These are phyloP conservation scores for Branchipolynoe longqiensis DNA, from an alignment of 2,888 invertebrate genomes.

Conservation along the genomic window DNA sequence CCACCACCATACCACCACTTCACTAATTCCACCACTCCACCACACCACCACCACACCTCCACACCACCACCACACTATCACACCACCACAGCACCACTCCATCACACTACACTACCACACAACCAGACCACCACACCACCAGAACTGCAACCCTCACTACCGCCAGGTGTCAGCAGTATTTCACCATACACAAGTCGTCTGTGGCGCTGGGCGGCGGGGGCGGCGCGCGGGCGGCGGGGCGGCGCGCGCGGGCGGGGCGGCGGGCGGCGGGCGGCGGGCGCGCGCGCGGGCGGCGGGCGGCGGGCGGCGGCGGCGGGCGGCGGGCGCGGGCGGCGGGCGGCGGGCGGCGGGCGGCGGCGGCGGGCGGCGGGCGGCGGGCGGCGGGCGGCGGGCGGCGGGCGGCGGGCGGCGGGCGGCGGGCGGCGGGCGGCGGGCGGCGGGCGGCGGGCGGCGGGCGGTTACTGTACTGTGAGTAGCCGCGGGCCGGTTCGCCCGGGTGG, in stretches of 20 bases:
- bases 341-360: constrained; percentile 6
- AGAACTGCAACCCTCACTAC: too few relatives aligned
- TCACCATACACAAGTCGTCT: too few relatives aligned
- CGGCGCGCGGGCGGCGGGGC: background rate
- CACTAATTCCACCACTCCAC: too few relatives aligned
- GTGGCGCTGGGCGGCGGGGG: constrained; percentile 16
- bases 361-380: background rate
- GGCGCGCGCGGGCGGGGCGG: constrained; percentile 37
- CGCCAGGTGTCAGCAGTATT: too few relatives aligned
- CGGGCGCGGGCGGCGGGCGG: background rate
- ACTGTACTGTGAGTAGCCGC: background rate
- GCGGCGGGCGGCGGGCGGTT: background rate
- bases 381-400: constrained; percentile 3
- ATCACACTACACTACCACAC: too few relatives aligned
- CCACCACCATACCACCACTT: too few relatives aligned
- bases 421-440: constrained; percentile 8
- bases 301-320: background rate
- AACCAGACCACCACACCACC: too few relatives aligned
- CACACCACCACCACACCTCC: too few relatives aligned
- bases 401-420: background rate
- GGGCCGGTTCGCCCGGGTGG: background rate
- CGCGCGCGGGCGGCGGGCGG: constrained; percentile 20
- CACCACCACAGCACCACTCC: too few relatives aligned
- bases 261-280: background rate
- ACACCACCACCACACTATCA: too few relatives aligned